Percentiles rank a stretch among this genome's conserved stretches.
Conservation (phyloP, 1,140 invertebrate species). For the Atta cephalotes region DNA sequence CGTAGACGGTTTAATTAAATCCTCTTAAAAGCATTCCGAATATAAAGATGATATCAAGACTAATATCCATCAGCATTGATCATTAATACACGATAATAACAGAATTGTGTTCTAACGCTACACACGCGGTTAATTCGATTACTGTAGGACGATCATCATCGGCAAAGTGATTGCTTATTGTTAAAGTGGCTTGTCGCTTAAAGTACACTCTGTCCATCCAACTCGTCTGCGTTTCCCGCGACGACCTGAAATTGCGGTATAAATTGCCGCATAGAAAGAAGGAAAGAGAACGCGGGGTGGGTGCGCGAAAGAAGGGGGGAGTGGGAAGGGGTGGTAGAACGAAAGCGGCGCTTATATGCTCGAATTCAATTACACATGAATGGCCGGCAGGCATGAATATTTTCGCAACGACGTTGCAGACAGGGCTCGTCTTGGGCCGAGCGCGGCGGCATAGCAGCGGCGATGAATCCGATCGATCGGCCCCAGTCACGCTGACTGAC, state of each 20-base stretch:
- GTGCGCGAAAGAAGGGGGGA: neutral
- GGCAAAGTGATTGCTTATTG: neutral
- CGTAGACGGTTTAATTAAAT: neutral
- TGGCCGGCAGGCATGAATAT: slow-evolving; percentile 57
- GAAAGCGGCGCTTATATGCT: slow-evolving; percentile 45
- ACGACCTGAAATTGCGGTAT: slow-evolving; percentile 51
- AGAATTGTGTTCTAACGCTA: neutral
- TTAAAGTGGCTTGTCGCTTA: slow-evolving; percentile 29
- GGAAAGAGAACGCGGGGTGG: neutral
- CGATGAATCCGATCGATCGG: slow-evolving; percentile 61
- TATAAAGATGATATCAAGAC: neutral
- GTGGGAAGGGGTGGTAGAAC: neutral
- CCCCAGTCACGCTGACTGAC: slow-evolving; percentile 25
- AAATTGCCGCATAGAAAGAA: slow-evolving; percentile 53
- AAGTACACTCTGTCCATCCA: slow-evolving; percentile 8
- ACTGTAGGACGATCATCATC: neutral
- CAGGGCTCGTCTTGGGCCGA: slow-evolving; percentile 43
- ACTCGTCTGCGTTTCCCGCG: neutral
- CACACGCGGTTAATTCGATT: neutral
- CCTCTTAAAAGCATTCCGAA: neutral
- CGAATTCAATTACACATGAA: slow-evolving; percentile 61
- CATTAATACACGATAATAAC: slow-evolving; percentile 11
- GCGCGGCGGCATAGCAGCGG: neutral
- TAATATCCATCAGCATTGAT: neutral
- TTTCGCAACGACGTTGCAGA: slow-evolving; percentile 55